phyloP scores from a whole-genome alignment of 1,140 invertebrate species.

The Littorina saxatilis region DNA sequence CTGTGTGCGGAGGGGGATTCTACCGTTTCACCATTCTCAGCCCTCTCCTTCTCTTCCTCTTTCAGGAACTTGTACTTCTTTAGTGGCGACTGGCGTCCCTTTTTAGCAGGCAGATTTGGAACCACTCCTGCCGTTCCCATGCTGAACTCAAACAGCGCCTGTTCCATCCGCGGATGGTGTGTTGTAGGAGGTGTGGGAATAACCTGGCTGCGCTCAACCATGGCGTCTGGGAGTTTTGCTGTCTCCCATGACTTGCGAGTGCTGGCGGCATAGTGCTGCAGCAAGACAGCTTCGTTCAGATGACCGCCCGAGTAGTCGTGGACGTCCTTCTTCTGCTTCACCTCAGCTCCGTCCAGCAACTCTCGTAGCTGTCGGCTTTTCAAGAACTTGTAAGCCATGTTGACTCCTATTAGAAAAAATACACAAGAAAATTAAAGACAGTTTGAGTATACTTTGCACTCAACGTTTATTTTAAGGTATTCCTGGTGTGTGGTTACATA shows the following conservation, averaged over 20 bases:
- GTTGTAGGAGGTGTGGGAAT: neutral
- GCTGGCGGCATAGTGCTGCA: conserved; percentile 49
- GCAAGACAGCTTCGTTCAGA: conserved; percentile 66
- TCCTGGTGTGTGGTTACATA: no score
- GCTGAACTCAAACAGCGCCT: conserved; percentile 65
- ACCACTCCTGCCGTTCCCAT: conserved; percentile 65
- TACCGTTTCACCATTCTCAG: conserved; percentile 23
- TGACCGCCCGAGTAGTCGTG: conserved; percentile 66
- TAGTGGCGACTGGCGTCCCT: neutral
- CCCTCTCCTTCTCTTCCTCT: neutral
- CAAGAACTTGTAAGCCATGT: conserved; percentile 66
- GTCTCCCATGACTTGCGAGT: conserved; percentile 54
- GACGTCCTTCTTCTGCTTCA: conserved; percentile 68
- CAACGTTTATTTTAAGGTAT: no score
- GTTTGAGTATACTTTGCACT: no score
- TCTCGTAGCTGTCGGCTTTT: conserved; percentile 61
- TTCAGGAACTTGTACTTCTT: conserved; percentile 19
- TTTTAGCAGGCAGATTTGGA: conserved; percentile 35
- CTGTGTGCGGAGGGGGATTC: conserved; percentile 38
- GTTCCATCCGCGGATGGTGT: conserved; percentile 31
- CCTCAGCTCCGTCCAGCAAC: conserved; percentile 64
- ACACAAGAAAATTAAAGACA: no score
- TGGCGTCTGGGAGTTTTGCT: conserved; percentile 44
- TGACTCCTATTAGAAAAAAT: neutral
- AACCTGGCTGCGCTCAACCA: conserved; percentile 15